Evolutionary conservation across 2,797 vertebrate genomes (phyloP), one percentile per base, ranked within the genome.

Genomic region (Tauraco hartlaubi): DNA sequence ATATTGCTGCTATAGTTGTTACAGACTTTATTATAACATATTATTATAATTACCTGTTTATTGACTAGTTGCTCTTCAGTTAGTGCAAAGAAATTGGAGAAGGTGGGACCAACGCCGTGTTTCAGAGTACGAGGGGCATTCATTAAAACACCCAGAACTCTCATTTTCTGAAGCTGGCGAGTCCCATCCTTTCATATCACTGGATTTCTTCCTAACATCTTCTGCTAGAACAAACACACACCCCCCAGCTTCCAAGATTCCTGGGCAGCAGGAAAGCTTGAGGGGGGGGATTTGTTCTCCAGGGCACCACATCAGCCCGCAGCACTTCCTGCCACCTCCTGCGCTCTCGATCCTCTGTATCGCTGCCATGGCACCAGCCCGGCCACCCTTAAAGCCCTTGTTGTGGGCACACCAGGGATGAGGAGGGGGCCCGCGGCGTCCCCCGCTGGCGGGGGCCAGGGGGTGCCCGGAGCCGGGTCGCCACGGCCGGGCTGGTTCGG

Each of bases 341-440:
- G 11, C 29, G 1, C 35, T 35, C 49, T 14, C 2, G 23, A 9
- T 7, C 14, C 29, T 26, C 23, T 1, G 8, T 11, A 2, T 3
- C 2, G 82, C 77, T 41, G 48, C 61, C 5, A 0, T 29, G 59
- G 41, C 66, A 25, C 9, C 14, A 8, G 54, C 61, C 71, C 13
- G 0, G 4, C 14, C 9, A 37, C 44, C 3, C 44, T 14, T 15
- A 5, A 5, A 20, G 58, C 35, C 2, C 37, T 51, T 6, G 31
- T 5, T 11, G 33, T 6, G 48, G 46, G 7, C 0, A 21, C 37
- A 14, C 5, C 5, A 0, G n/a, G 44, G 26, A 14, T 15, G 12
- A 12, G 12, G 37, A 2, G 20, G 1, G 15, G 46, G 39, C 62
- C 51, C 15, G 0, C 15, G 5, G 64, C 8, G 3, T 49, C 23